Conservation (phyloP, 2,113 vertebrate genomes). For the Bujurquina vittata region DNA sequence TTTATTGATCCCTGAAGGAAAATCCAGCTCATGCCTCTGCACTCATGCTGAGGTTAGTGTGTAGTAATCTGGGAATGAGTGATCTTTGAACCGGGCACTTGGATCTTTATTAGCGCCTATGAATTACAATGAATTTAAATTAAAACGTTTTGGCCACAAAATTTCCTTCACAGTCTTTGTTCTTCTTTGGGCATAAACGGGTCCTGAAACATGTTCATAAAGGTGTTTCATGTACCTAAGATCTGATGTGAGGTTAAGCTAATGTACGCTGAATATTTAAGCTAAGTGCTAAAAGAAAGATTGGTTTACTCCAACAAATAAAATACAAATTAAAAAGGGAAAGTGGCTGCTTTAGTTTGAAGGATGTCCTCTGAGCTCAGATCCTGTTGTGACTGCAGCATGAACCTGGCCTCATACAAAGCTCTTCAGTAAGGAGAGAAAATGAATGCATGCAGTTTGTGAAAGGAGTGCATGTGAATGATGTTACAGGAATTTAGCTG, state of each 20-base stretch:
- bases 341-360: not conserved
- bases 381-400: not conserved
- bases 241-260: not conserved
- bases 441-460: not conserved
- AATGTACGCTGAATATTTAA: not conserved
- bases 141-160: too few species aligned
- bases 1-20: constrained; percentile 1
- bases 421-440: not conserved
- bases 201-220: too few species aligned
- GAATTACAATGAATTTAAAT: not conserved
- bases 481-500: not conserved
- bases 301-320: not conserved
- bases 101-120: not conserved
- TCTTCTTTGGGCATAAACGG: not conserved
- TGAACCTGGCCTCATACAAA: not conserved
- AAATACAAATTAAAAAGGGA: too few species aligned
- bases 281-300: not conserved
- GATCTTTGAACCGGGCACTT: not conserved
- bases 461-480: not conserved
- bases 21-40: not conserved
- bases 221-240: not conserved
- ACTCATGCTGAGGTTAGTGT: not conserved
- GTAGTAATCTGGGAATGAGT: not conserved
- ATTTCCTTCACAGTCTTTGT: too few species aligned
- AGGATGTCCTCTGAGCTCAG: not conserved